These are phyloP conservation scores for Caenorhabditis sp. DNA, from an alignment of 2,888 invertebrate genomes.

Conservation along the genomic window DNA sequence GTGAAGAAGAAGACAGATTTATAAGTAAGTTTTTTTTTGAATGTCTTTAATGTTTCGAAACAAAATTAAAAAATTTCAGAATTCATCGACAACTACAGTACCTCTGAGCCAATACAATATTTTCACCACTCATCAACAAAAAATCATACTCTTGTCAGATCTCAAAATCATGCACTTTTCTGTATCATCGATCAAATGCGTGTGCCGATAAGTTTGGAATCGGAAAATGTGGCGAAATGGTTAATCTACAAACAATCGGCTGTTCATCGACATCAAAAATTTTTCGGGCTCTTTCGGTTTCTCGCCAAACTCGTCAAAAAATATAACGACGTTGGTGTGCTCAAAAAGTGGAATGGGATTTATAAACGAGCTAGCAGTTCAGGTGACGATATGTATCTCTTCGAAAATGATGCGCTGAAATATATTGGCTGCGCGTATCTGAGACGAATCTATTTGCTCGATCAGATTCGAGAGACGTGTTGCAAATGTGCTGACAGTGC, in stretches of 20 bases:
- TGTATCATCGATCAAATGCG: slow-evolving; percentile 28
- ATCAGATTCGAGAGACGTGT: slow-evolving; percentile 16
- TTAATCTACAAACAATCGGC: slow-evolving; percentile 34
- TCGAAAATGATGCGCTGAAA: slow-evolving; percentile 10
- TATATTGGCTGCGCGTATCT: slow-evolving; percentile 33
- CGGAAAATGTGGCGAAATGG: slow-evolving; percentile 19
- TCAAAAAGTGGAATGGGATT: slow-evolving; percentile 18
- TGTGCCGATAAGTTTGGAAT: slow-evolving; percentile 19
- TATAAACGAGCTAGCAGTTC: slow-evolving; percentile 9
- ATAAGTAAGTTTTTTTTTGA: no score
- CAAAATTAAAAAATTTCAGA: no score
- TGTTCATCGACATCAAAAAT: slow-evolving; percentile 35
- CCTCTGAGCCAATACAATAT: background rate
- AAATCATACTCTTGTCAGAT: background rate
- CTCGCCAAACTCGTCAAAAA: slow-evolving; percentile 12
- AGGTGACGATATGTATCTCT: slow-evolving; percentile 15
- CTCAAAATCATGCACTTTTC: slow-evolving; percentile 11
- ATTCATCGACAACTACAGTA: background rate
- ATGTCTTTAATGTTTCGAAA: no score
- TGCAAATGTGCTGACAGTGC: slow-evolving; percentile 14
- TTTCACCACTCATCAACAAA: background rate
- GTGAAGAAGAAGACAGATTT: no score
- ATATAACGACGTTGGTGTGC: slow-evolving; percentile 22
- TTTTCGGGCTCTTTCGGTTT: slow-evolving; percentile 25
- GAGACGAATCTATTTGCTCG: slow-evolving; percentile 20